Evolutionary conservation across 2,113 vertebrate genomes (phyloP), one percentile per base, ranked within the genome.

Genomic region (Hyaena hyaena): DNA sequence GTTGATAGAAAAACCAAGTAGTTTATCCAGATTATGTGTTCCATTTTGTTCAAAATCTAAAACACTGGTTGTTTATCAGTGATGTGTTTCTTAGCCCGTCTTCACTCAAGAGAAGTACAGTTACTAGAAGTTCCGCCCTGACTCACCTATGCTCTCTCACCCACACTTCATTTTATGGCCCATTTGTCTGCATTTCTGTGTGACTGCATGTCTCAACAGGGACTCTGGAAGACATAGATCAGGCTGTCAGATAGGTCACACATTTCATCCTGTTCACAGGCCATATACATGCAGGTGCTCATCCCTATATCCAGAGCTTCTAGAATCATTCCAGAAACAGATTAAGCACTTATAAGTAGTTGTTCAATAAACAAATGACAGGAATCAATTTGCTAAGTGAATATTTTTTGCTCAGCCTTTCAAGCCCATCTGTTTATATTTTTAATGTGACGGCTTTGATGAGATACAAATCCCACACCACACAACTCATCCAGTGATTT

Each of bases 321-420:
- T 50, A 43, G 35, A 90, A 48, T 50, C 77, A 43, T n/a, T 71
- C 28, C 68, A 65, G 28, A 33, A 15, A 4, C 21, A 21, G 19
- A 39, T 31, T 65, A 77, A 89, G 39, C 6, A 76, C 39, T 31
- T 33, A 10, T 63, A 87, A 79, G 17, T 45, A 28, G 28, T 33
- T 73, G 33, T 73, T 43, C 66, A 95, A 58, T 45, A 66, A 85
- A 45, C 2, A 15, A 88, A 74, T 45, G 24, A 55, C 24, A 92
- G 35, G 45, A 73, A 50, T 21, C 31, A 84, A 58, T 58, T 80
- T 88, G 96, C 69, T 71, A 69, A 97, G 79, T 73, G 14, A 39
- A 1, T 68, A 5, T 68, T 76, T 58, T 80, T 92, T 95, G 31
- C 39, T 91, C n/a, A 77, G 31, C 21, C 5, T 94, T 88, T 63